A percentile compares a stretch with the other conserved stretches of the same genome.
phyloP scores from a whole-genome alignment of 2,888 invertebrate genomes.

The Phortica okadai region DNA sequence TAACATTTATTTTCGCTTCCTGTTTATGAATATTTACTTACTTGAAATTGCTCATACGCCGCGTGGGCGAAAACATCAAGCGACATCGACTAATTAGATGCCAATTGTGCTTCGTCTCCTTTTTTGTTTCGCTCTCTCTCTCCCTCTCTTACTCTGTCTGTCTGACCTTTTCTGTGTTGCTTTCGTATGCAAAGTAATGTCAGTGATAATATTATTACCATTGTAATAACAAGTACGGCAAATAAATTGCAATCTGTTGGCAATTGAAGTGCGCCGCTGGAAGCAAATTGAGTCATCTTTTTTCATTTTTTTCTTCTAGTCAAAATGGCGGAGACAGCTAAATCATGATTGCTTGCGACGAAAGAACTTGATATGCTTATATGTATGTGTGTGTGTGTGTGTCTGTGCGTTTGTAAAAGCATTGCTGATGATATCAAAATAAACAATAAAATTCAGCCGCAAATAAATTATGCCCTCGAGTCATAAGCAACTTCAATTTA shows the following conservation, averaged over 20 bases:
- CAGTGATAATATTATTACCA: neutral
- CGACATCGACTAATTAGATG: conserved; percentile 3
- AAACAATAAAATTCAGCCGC: conserved; percentile 71
- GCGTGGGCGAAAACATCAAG: neutral
- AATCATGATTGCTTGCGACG: neutral
- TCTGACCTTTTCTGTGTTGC: neutral
- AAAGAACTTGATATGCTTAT: neutral
- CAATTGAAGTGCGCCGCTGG: conserved; percentile 22
- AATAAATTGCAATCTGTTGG: conserved; percentile 29
- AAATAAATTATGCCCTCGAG: conserved; percentile 70
- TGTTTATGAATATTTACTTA: neutral
- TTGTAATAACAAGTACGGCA: conserved; percentile 20
- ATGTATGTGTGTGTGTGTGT: neutral
- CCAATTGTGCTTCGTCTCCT: neutral
- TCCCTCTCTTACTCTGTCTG: neutral
- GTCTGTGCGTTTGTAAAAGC: neutral
- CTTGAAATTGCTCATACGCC: conserved; percentile 10
- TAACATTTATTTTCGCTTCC: neutral
- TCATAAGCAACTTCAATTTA: conserved; percentile 46
- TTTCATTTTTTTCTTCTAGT: neutral
- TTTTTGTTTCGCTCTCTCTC: neutral
- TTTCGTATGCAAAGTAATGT: conserved; percentile 12
- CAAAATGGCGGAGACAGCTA: neutral
- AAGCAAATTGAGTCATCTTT: neutral
- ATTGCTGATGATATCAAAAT: conserved; percentile 57